phyloP scores from a whole-genome alignment of 2,797 vertebrate species.

The Apogon hyalosoma region DNA sequence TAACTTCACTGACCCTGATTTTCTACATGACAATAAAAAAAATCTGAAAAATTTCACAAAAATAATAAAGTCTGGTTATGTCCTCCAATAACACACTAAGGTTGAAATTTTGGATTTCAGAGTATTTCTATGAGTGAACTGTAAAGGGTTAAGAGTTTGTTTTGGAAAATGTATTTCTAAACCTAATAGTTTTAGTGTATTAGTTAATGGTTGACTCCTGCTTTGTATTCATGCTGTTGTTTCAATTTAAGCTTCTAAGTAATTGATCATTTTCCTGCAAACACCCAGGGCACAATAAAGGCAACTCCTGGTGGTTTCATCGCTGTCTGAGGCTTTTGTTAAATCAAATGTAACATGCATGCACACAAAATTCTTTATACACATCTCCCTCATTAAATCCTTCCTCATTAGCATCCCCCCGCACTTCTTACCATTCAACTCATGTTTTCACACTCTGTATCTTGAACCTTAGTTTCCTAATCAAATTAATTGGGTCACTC shows the following conservation, averaged over 20 bases:
- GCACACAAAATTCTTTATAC: slow-evolving; percentile 40
- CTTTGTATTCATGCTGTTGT: slow-evolving; percentile 29
- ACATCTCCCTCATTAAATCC: slow-evolving; percentile 47
- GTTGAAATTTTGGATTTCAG: too few relatives aligned
- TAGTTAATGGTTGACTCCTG: background rate
- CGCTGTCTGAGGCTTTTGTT: slow-evolving; percentile 37
- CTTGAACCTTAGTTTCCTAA: slow-evolving; percentile 71
- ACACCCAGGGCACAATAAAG: slow-evolving; percentile 16
- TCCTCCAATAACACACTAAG: too few relatives aligned
- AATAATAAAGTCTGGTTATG: too few relatives aligned
- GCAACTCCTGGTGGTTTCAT: slow-evolving; percentile 43
- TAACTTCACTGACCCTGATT: too few relatives aligned
- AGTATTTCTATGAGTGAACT: too few relatives aligned
- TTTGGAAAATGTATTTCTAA: background rate
- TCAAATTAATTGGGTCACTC: slow-evolving; percentile 78
- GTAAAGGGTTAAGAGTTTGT: too few relatives aligned
- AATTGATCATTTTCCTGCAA: slow-evolving; percentile 23
- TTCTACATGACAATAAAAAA: too few relatives aligned
- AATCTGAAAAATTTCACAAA: too few relatives aligned
- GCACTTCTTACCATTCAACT: slow-evolving; percentile 57
- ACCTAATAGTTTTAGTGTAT: slow-evolving; percentile 10
- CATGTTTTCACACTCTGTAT: slow-evolving; percentile 58
- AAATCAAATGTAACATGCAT: slow-evolving; percentile 44
- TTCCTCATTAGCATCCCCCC: slow-evolving; percentile 57
- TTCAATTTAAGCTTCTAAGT: slow-evolving; percentile 28